Evolutionary conservation across 2,888 invertebrate genomes (phyloP).

Genomic region (Argyresthia albistria): DNA sequence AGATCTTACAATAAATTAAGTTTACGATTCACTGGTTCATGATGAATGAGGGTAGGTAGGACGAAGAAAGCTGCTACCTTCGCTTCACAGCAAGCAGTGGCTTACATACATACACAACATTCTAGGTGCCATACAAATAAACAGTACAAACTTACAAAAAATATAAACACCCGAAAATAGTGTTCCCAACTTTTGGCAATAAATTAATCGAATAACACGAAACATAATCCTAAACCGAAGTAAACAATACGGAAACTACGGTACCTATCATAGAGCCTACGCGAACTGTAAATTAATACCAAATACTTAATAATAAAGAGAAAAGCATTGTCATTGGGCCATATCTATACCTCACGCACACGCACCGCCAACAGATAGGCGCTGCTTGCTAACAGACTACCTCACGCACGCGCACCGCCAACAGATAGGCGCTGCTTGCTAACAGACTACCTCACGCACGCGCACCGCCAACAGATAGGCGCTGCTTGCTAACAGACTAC

Average conservation of each 20-base stretch:
- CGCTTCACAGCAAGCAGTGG: background rate
- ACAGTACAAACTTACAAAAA: conserved; percentile 34
- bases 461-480: too few species aligned
- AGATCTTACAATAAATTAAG: conserved; percentile 60
- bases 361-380: too few species aligned
- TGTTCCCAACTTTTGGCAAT: conserved; percentile 70
- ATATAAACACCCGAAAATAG: conserved; percentile 35
- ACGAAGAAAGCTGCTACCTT: background rate
- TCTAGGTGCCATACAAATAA: conserved; percentile 14
- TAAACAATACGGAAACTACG: conserved; percentile 38
- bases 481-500: too few species aligned
- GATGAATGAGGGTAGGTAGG: background rate
- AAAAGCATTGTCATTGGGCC: conserved; percentile 17
- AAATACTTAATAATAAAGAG: conserved; percentile 45
- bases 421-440: too few species aligned
- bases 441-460: too few species aligned
- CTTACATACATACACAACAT: conserved; percentile 8
- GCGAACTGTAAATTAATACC: conserved; percentile 33
- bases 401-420: too few species aligned
- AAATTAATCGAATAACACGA: conserved; percentile 68
- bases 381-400: too few species aligned
- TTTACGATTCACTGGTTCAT: conserved; percentile 7
- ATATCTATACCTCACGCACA: background rate
- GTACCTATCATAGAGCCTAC: conserved; percentile 16
- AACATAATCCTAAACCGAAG: conserved; percentile 54